Base-by-base conservation (phyloP, 2,113 vertebrate genomes). In the Tangachromis dhanisi region DNA sequence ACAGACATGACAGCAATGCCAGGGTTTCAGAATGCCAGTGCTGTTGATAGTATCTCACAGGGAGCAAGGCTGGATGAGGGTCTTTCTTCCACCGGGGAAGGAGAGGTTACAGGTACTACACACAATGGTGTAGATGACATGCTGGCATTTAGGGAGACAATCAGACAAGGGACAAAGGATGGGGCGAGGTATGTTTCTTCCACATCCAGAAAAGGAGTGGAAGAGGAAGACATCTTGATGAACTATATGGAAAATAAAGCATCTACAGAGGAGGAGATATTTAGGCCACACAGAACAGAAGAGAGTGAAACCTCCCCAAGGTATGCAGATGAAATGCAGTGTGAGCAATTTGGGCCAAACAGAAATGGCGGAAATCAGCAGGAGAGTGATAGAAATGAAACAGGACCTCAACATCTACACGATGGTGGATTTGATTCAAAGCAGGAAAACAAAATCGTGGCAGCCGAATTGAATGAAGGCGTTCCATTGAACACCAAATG, bases 71-170 rank as follows among this genome's bases (percentile, higher is more conserved):
- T 45, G 80, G 83, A 85, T 68, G 76, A 90, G 89, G 86, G 83
- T 59, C 84, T 92, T 92, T 94, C 90, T 91, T 94, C 63, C 76
- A 88, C 82, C 57, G 29, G 29, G 81, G 90, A 88, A 61, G 78
- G 73, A 85, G 91, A 95, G 90, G 93, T 91, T 88, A 91, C 87
- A 90, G 89, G 89, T 51, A 91, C 49, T 4, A 21, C 83, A 54
- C 87, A 90, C 85, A 92, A 94, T 90, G 49, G 55, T 4, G 80
- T 12, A 29, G 79, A 88, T 91, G 93, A 95, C 87, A 91, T 38
- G 24, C 85, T 96, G 96, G 94, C 95, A 96, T 96, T 96, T 95
- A 90, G 78, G 71, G 90, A 93, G 92, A 93, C 90, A 91, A 90
- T 93, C 90, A 85, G 84, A 84, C 83, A 81, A 24, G 83, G 86